Conservation (phyloP, 2,888 invertebrate genomes). For the Sepioteuthis lessoniana region DNA sequence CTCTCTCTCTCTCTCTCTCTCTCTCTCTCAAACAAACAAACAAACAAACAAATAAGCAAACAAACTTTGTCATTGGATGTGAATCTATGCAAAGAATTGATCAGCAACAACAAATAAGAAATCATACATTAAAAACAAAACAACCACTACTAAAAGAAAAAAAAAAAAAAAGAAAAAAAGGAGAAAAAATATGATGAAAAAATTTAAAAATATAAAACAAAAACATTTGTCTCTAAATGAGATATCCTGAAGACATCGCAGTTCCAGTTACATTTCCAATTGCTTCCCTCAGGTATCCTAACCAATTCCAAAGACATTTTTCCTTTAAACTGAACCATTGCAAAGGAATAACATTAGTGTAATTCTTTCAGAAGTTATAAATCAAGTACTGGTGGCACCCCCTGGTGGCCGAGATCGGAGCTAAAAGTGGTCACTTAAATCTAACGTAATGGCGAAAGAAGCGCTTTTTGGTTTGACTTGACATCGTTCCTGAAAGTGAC, state of each 20-base stretch:
- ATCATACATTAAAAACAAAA: neutral
- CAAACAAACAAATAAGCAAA: too few relatives aligned
- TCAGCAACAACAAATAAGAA: neutral
- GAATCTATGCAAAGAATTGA: neutral
- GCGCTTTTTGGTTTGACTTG: too few relatives aligned
- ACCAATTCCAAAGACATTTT: constrained; percentile 33
- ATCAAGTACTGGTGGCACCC: too few relatives aligned
- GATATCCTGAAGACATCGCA: neutral
- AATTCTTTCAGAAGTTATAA: too few relatives aligned
- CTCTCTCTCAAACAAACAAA: too few relatives aligned
- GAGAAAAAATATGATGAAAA: neutral
- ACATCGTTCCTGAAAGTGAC: too few relatives aligned
- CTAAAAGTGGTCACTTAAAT: too few relatives aligned
- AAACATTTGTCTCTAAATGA: neutral
- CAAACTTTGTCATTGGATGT: neutral
- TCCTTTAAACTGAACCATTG: too few relatives aligned
- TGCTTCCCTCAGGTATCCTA: neutral
- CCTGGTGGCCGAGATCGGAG: too few relatives aligned
- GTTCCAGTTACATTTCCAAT: neutral
- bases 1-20: neutral
- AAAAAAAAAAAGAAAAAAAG: neutral
- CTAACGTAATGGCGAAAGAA: too few relatives aligned
- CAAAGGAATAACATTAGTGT: too few relatives aligned
- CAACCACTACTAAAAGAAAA: neutral
- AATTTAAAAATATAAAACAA: too few relatives aligned